phyloP scores from a whole-genome alignment of 1,140 invertebrate genomes.

The Trichonephila clavipes region DNA sequence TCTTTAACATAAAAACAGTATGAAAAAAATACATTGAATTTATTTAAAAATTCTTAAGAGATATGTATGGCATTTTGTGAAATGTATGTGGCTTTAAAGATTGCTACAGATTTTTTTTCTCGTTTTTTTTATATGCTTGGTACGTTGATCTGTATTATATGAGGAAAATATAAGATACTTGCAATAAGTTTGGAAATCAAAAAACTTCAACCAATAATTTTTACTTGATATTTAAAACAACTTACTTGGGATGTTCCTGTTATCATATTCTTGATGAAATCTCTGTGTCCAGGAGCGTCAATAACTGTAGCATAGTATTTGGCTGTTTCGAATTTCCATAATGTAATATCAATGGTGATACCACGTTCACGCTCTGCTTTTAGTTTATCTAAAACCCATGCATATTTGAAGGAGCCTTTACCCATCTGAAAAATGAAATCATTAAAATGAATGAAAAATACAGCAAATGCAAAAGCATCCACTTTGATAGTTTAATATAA shows the following conservation, averaged over 20 bases:
- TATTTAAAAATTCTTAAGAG: too few species aligned
- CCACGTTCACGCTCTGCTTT: constrained; percentile 85
- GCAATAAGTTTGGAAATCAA: too few species aligned
- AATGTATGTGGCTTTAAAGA: too few species aligned
- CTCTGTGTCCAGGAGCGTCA: constrained; percentile 85
- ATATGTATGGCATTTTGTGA: too few species aligned
- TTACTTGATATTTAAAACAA: neutral
- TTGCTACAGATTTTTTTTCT: too few species aligned
- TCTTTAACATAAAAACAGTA: too few species aligned
- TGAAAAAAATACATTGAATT: too few species aligned
- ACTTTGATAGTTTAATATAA: neutral
- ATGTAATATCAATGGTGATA: constrained; percentile 86
- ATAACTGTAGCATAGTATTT: constrained; percentile 85
- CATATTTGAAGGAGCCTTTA: constrained; percentile 85
- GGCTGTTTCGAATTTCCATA: constrained; percentile 85
- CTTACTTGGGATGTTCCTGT: constrained; percentile 83
- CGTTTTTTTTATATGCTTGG: too few species aligned
- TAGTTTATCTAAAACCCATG: constrained; percentile 85
- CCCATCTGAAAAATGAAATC: constrained; percentile 82
- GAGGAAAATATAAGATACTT: too few species aligned
- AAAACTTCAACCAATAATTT: too few species aligned
- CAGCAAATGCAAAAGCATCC: neutral
- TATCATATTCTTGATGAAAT: constrained; percentile 87
- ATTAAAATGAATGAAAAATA: neutral
- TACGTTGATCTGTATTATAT: too few species aligned